Conservation (phyloP, 2,888 invertebrate species). For the Rhagonycha lutea region DNA sequence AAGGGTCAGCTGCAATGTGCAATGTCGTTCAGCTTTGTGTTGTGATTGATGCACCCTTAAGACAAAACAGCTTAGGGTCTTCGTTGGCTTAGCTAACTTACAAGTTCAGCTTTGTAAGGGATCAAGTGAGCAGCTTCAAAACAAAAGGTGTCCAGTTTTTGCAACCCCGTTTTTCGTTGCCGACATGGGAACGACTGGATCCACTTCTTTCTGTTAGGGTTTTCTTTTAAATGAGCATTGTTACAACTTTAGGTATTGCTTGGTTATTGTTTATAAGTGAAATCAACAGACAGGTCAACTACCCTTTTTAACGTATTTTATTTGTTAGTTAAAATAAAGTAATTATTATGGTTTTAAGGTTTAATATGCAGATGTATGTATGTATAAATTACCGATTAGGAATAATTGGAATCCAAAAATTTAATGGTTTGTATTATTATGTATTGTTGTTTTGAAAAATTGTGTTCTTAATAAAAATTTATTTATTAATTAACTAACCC, state of each 20-base stretch:
- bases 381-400: too few relatives aligned
- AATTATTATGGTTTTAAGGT: neutral
- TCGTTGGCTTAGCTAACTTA: constrained; percentile 38
- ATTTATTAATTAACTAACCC: too few relatives aligned
- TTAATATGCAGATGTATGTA: too few relatives aligned
- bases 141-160: constrained; percentile 50
- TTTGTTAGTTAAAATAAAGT: neutral
- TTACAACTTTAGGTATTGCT: constrained; percentile 11
- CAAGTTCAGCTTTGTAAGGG: constrained; percentile 42
- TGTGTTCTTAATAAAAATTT: too few relatives aligned
- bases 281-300: neutral
- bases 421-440: too few relatives aligned
- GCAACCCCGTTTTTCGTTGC: constrained; percentile 39
- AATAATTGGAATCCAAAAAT: too few relatives aligned
- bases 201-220: constrained; percentile 27
- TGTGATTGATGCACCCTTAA: constrained; percentile 41
- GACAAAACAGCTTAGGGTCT: constrained; percentile 39
- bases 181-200: constrained; percentile 37
- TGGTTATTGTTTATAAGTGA: constrained; percentile 18
- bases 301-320: constrained; percentile 2
- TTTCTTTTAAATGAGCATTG: constrained; percentile 10
- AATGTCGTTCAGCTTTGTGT: constrained; percentile 16
- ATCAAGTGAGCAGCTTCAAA: constrained; percentile 47
- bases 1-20: constrained; percentile 39
- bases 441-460: too few relatives aligned